phyloP scores from a whole-genome alignment of 2,797 vertebrate genomes.

The Oreochromis grahami region DNA sequence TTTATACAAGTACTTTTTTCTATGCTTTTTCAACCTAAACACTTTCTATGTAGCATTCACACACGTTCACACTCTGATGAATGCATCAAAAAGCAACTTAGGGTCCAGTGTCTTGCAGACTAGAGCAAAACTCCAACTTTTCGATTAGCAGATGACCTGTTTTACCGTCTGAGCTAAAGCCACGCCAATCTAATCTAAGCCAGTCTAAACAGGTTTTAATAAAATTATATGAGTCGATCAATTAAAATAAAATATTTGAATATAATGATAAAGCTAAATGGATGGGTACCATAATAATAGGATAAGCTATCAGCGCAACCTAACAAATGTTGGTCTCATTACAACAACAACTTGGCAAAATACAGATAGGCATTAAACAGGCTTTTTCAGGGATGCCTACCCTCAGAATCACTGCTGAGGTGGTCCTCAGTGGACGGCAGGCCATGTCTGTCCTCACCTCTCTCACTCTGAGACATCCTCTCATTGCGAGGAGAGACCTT shows the following conservation, averaged over 20 bases:
- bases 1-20: not conserved
- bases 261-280: not conserved
- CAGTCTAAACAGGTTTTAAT: not conserved
- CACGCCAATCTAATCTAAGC: not conserved
- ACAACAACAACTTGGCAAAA: not conserved
- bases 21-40: not conserved
- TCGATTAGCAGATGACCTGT: not conserved
- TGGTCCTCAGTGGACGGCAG: slow-evolving; percentile 67
- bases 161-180: not conserved
- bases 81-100: not conserved
- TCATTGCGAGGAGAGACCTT: slow-evolving; percentile 57
- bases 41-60: not conserved
- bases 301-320: not conserved
- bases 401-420: slow-evolving; percentile 79
- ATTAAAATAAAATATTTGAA: not conserved
- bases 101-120: not conserved
- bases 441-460: slow-evolving; percentile 54
- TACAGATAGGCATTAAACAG: not conserved
- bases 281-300: not conserved
- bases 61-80: not conserved
- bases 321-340: not conserved
- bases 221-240: not conserved
- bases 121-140: not conserved
- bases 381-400: slow-evolving; percentile 37
- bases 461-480: slow-evolving; percentile 45